Conservation (phyloP, 1,140 invertebrate species). For the Myzus persicae region DNA sequence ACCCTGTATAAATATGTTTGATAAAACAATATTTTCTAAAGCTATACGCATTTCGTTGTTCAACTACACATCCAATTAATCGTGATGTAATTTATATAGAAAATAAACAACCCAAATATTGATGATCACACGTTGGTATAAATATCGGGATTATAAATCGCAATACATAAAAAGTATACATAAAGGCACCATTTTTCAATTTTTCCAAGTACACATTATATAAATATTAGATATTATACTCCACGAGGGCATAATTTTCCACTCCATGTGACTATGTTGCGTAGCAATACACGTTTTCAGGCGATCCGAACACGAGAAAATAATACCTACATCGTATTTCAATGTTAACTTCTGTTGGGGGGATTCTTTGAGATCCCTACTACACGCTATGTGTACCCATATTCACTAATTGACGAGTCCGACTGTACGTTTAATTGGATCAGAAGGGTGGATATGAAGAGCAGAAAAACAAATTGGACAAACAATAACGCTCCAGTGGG, state of each 20-base stretch:
- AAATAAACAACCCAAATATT: background rate
- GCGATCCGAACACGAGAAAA: background rate
- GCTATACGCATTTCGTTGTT: background rate
- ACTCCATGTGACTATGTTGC: background rate
- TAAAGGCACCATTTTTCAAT: background rate
- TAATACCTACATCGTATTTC: conserved; percentile 34
- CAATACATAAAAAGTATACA: background rate
- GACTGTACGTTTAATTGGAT: conserved; percentile 53
- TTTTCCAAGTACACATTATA: background rate
- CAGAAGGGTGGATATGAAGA: conserved; percentile 33
- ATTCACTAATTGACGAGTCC: conserved; percentile 53
- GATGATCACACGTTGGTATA: background rate
- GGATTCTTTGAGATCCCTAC: conserved; percentile 28
- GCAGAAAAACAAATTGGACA: conserved; percentile 56
- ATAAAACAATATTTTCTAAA: background rate
- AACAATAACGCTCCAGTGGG: conserved; percentile 53
- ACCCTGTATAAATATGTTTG: background rate
- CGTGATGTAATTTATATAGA: no score
- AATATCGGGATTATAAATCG: background rate
- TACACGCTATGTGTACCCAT: background rate
- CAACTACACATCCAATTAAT: no score
- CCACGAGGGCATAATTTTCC: background rate
- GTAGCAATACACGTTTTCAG: background rate
- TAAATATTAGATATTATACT: background rate
- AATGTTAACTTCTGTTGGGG: conserved; percentile 20